A percentile compares a stretch with the other conserved stretches of the same genome.
phyloP scores from a whole-genome alignment of 1,140 invertebrate species.

The Cepaea nemoralis region DNA sequence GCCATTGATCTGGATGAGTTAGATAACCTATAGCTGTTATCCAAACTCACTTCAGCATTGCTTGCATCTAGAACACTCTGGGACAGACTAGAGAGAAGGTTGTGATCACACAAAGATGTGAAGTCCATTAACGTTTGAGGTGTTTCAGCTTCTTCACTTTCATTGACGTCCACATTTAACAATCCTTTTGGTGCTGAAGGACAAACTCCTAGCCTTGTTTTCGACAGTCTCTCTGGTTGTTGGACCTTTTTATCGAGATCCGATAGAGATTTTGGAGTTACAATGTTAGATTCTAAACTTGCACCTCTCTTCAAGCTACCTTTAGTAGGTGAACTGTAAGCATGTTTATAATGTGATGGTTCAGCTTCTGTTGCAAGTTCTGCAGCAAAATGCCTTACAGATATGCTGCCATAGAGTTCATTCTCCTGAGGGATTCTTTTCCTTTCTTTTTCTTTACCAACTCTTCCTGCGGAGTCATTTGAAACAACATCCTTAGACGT shows the following conservation, averaged over 20 bases:
- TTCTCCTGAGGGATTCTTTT: background rate
- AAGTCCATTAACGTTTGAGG: background rate
- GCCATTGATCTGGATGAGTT: background rate
- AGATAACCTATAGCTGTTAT: background rate
- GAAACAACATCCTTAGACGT: no score
- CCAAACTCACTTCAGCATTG: conserved; percentile 11
- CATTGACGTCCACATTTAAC: background rate
- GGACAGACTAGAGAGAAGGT: conserved; percentile 44
- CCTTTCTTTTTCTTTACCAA: conserved; percentile 23
- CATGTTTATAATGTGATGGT: conserved; percentile 18
- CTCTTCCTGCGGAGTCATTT: no score
- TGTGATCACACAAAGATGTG: conserved; percentile 44
- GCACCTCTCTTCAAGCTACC: background rate
- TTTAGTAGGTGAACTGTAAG: conserved; percentile 18
- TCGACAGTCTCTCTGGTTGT: conserved; percentile 15
- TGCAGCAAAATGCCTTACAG: background rate
- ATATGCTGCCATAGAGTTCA: background rate
- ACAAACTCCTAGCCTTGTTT: conserved; percentile 44
- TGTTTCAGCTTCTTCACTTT: conserved; percentile 39
- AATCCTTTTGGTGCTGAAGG: conserved; percentile 56
- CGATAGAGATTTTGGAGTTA: background rate
- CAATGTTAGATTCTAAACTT: background rate
- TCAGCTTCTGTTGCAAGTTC: background rate
- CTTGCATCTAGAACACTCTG: conserved; percentile 55
- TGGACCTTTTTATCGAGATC: background rate